These are phyloP conservation scores for Connochaetes taurinus DNA, from an alignment of 2,113 vertebrate genomes.

Conservation along the genomic window DNA sequence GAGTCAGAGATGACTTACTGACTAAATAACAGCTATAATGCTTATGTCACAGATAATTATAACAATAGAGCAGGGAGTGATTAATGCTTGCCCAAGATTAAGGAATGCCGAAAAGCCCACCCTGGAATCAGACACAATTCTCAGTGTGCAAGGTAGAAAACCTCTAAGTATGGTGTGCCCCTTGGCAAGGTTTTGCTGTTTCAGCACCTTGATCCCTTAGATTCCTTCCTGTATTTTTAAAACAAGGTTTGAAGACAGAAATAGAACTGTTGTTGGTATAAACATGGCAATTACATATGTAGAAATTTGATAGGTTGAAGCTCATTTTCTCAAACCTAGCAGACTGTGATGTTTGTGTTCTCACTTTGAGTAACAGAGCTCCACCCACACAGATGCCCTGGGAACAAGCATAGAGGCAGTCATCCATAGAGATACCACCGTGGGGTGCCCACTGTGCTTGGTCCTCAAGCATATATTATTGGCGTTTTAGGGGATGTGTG, in stretches of 20 bases:
- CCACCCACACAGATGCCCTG: fast-evolving
- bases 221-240: neutral
- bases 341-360: neutral
- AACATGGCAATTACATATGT: neutral
- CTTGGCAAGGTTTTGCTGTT: neutral
- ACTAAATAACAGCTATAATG: neutral
- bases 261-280: neutral
- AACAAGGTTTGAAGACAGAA: neutral
- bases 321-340: neutral
- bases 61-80: neutral
- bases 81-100: too few species aligned
- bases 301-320: neutral
- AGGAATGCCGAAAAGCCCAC: neutral
- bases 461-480: neutral
- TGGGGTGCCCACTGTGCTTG: fast-evolving
- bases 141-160: too few species aligned
- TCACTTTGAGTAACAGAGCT: neutral
- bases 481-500: neutral
- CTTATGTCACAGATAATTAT: neutral
- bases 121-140: neutral
- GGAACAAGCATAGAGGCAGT: neutral
- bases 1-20: neutral
- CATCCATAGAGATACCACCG: neutral
- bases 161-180: too few species aligned
- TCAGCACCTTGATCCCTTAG: neutral